These are phyloP conservation scores for Xenentodon cancila DNA, from an alignment of 2,797 vertebrate species.

Conservation along the genomic window DNA sequence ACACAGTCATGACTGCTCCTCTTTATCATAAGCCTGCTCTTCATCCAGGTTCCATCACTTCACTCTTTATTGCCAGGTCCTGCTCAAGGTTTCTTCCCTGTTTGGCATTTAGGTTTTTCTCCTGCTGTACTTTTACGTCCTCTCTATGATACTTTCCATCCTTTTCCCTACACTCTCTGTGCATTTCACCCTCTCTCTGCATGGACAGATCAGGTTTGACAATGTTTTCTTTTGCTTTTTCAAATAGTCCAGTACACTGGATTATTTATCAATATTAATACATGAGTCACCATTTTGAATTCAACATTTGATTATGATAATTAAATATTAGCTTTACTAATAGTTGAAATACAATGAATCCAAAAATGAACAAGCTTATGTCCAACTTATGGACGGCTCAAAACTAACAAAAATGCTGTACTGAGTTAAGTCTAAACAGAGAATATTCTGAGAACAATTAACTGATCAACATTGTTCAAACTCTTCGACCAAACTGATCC, in stretches of 20 bases:
- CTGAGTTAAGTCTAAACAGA: background rate
- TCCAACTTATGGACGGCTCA: no score
- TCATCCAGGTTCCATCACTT: conserved; percentile 9
- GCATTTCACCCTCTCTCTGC: no score
- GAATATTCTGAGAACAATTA: background rate
- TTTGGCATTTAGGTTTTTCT: no score
- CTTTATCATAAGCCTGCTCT: conserved; percentile 27
- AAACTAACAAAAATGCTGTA: no score
- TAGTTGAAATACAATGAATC: background rate
- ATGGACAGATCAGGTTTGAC: no score
- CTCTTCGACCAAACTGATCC: background rate
- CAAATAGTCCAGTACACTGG: no score
- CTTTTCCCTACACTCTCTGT: conserved; percentile 10
- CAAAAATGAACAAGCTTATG: no score
- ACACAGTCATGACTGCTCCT: conserved; percentile 54
- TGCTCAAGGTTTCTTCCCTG: background rate
- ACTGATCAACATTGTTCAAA: conserved; percentile 4
- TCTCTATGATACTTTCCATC: background rate
- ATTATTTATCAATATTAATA: no score
- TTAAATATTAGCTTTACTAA: background rate
- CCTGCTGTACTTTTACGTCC: background rate
- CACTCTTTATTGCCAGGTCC: conserved; percentile 8
- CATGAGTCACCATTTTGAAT: background rate
- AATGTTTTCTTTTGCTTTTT: no score
- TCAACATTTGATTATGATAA: background rate